Conservation (phyloP, 2,888 invertebrate genomes). For the Sepiola atlantica region DNA sequence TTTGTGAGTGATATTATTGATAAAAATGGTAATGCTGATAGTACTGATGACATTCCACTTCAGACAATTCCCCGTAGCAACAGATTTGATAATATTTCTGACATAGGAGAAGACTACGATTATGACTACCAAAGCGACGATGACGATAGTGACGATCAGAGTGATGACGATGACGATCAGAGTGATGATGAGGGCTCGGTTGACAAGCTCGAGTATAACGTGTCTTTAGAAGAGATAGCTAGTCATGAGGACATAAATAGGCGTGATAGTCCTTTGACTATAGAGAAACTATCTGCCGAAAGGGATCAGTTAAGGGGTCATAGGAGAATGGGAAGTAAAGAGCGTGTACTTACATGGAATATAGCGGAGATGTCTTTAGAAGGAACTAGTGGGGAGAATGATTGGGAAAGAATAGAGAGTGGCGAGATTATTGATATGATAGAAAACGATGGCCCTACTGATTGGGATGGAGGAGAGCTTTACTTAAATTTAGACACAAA, state of each 20-base stretch:
- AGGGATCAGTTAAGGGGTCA: conserved; percentile 35
- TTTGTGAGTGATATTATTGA: not conserved
- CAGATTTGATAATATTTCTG: not conserved
- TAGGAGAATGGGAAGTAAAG: conserved; percentile 10
- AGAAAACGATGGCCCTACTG: not conserved
- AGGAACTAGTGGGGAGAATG: not conserved
- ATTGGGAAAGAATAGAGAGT: not conserved
- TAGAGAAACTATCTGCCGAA: conserved; percentile 36
- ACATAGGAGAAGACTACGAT: conserved; percentile 5
- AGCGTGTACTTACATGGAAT: conserved; percentile 32
- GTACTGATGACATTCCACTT: not conserved
- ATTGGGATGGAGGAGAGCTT: conserved; percentile 25
- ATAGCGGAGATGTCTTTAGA: conserved; percentile 34
- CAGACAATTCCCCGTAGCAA: not conserved
- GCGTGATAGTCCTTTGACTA: conserved; percentile 8
- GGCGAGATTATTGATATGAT: conserved; percentile 33
- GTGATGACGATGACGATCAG: conserved; percentile 39
- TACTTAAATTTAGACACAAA: not conserved
- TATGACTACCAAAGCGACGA: conserved; percentile 1
- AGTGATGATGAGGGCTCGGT: conserved; percentile 42
- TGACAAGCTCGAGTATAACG: conserved; percentile 39
- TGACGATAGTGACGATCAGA: conserved; percentile 14
- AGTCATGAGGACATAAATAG: conserved; percentile 38
- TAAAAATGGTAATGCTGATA: conserved; percentile 36
- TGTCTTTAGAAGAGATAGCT: conserved; percentile 41